Evolutionary conservation across 2,113 vertebrate species (phyloP).

Genomic region (Elephas maximus): DNA sequence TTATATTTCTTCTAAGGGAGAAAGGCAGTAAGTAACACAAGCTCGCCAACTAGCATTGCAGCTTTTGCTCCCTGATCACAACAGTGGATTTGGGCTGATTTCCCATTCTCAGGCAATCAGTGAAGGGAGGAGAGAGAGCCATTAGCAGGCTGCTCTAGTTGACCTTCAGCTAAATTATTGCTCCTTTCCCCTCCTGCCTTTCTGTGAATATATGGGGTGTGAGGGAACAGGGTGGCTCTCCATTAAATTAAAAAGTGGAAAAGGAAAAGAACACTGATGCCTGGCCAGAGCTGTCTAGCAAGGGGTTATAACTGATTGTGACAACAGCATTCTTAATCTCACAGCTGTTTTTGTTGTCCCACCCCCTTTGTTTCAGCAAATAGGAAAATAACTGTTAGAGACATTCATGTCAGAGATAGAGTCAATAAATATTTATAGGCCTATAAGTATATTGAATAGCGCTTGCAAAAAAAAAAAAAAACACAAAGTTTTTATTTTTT

Average conservation of each 20-base stretch:
- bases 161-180: constrained; percentile 88
- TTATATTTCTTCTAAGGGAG: constrained; percentile 83
- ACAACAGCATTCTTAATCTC: constrained; percentile 80
- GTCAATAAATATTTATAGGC: constrained; percentile 78
- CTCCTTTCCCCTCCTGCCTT: constrained; percentile 73
- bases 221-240: constrained; percentile 67
- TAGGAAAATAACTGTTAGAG: constrained; percentile 82
- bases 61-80: constrained; percentile 76
- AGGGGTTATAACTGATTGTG: constrained; percentile 78
- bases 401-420: constrained; percentile 69
- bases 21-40: constrained; percentile 70
- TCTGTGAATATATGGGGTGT: constrained; percentile 58
- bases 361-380: constrained; percentile 79
- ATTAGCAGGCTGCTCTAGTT: constrained; percentile 81
- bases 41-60: constrained; percentile 62
- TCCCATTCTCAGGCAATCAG: constrained; percentile 86
- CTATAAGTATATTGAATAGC: constrained; percentile 44
- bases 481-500: constrained; percentile 52
- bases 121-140: constrained; percentile 72
- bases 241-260: constrained; percentile 59
- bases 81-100: constrained; percentile 84
- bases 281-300: constrained; percentile 76
- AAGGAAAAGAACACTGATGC: constrained; percentile 79
- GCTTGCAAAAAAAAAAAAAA: constrained; percentile 46
- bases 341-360: constrained; percentile 81